Percentiles rank a stretch among this genome's conserved stretches.
Evolutionary conservation across 2,797 vertebrate genomes (phyloP).

Genomic region (Vipera latastei): DNA sequence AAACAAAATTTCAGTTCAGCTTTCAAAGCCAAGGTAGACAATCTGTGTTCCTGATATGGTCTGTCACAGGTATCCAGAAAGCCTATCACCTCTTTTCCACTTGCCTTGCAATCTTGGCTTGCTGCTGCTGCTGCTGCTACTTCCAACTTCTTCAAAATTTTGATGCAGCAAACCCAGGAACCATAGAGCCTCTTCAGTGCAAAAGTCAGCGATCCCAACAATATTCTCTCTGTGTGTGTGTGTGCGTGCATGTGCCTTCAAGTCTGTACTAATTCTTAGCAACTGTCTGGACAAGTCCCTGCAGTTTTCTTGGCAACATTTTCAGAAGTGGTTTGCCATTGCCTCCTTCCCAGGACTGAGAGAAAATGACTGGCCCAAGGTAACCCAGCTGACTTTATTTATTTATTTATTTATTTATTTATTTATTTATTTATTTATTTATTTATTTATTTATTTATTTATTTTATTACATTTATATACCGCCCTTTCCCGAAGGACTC

Average conservation of each 20-base stretch:
- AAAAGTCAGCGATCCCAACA: background rate
- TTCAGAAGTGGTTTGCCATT: background rate
- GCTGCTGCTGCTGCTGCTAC: background rate
- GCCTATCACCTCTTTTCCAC: background rate
- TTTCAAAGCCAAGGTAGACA: background rate
- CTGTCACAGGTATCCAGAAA: background rate
- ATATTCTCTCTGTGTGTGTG: background rate
- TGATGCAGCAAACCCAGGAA: background rate
- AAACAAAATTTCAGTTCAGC: background rate
- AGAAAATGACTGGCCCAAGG: background rate
- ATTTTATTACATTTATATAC: no score
- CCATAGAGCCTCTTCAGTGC: background rate
- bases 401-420: no score
- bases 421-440: no score
- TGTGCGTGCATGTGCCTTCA: background rate
- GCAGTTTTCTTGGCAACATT: background rate
- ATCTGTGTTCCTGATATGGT: background rate
- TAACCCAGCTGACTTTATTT: background rate
- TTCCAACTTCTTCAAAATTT: background rate
- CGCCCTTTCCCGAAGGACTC: no score
- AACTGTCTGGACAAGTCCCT: background rate
- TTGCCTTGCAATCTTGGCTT: background rate
- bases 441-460: no score
- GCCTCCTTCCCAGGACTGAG: background rate
- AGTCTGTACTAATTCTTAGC: background rate